Evolutionary conservation across 2,113 vertebrate species (phyloP).

Genomic region (Vulpes lagopus): DNA sequence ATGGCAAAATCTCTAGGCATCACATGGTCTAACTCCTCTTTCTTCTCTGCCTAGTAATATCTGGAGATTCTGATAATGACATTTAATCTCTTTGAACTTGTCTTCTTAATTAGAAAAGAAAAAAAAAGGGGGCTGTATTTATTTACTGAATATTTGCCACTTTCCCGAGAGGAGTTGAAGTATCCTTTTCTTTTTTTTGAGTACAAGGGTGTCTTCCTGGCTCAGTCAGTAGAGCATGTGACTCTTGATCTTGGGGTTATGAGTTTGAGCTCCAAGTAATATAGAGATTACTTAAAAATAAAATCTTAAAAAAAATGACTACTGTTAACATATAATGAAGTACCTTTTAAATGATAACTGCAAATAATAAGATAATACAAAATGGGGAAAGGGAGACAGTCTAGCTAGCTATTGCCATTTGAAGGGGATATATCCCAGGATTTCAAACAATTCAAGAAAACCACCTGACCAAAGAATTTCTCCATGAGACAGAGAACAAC

Average conservation of each 20-base stretch:
- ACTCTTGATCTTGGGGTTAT: not conserved
- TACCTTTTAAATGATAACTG: conserved; percentile 15
- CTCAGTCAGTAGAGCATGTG: not conserved
- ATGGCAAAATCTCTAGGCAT: not conserved
- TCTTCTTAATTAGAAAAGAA: conserved; percentile 48
- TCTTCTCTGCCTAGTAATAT: conserved; percentile 40
- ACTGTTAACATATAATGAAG: not conserved
- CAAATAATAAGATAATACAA: not conserved
- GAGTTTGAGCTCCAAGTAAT: not conserved
- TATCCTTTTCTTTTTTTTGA: not conserved
- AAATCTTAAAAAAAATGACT: not conserved
- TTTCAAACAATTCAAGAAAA: conserved; percentile 62
- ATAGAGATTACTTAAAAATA: not conserved
- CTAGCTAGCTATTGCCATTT: not conserved
- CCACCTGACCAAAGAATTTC: conserved; percentile 42
- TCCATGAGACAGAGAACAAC: conserved; percentile 38
- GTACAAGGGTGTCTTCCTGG: not conserved
- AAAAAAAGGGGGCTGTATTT: not conserved
- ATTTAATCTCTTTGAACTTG: conserved; percentile 50
- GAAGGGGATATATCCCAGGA: not conserved
- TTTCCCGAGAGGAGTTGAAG: not conserved
- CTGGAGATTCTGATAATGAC: not conserved
- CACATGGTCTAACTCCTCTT: not conserved
- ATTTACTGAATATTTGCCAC: not conserved
- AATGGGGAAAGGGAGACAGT: not conserved